These are phyloP conservation scores for Eretmocerus hayati DNA, from an alignment of 2,888 invertebrate genomes.

Conservation along the genomic window DNA sequence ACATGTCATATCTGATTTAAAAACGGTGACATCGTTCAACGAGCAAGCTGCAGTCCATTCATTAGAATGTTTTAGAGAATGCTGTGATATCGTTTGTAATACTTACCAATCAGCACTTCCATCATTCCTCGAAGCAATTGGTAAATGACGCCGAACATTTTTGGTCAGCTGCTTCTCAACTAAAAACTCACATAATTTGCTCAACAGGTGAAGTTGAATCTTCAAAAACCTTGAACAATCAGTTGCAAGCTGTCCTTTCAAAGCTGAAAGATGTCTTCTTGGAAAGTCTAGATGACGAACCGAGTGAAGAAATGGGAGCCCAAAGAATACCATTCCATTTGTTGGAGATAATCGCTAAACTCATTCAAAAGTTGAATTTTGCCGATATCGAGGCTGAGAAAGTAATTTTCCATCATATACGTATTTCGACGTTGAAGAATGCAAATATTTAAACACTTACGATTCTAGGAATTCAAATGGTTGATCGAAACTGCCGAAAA, in stretches of 20 bases:
- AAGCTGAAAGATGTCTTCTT: constrained; percentile 29
- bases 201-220: constrained; percentile 21
- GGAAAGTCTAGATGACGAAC: constrained; percentile 27
- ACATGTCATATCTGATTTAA: constrained; percentile 42
- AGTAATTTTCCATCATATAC: constrained; percentile 13
- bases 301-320: constrained; percentile 23
- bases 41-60: constrained; percentile 51
- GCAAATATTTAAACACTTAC: neutral
- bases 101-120: constrained; percentile 41
- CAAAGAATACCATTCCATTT: constrained; percentile 33
- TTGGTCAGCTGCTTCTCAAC: too few relatives aligned
- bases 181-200: too few relatives aligned
- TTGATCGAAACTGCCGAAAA: constrained; percentile 27
- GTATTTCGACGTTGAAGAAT: neutral
- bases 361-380: constrained; percentile 33
- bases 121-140: constrained; percentile 44
- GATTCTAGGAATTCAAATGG: constrained; percentile 30
- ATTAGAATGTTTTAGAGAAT: constrained; percentile 54
- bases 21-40: constrained; percentile 54
- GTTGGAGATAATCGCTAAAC: constrained; percentile 34
- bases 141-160: constrained; percentile 44
- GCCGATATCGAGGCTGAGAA: constrained; percentile 23
- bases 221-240: constrained; percentile 22
- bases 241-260: constrained; percentile 30
- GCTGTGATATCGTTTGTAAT: constrained; percentile 41